Percentiles rank a stretch among this genome's conserved stretches.
Evolutionary conservation across 2,888 invertebrate species (phyloP).

Genomic region (Thymelicus lineola): DNA sequence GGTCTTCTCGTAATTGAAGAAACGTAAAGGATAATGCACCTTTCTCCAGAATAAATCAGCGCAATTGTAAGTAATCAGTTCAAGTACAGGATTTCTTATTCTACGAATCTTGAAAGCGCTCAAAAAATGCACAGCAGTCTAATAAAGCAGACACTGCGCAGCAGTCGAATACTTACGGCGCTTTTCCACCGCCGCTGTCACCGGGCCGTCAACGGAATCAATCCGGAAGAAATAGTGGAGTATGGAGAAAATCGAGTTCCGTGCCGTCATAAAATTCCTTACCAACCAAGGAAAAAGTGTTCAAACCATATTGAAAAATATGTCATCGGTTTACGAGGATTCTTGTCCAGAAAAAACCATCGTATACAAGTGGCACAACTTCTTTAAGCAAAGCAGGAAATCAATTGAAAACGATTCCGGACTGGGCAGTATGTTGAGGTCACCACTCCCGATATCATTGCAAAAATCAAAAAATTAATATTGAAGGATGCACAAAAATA

Average conservation of each 20-base stretch:
- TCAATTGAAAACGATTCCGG: not conserved
- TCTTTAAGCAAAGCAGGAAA: not conserved
- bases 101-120: too few relatives aligned
- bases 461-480: not conserved
- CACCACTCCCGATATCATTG: not conserved
- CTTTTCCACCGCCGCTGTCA: too few relatives aligned
- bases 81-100: too few relatives aligned
- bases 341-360: not conserved
- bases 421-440: not conserved
- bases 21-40: too few relatives aligned
- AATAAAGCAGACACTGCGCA: too few relatives aligned
- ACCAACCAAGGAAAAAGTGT: not conserved
- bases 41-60: too few relatives aligned
- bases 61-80: too few relatives aligned
- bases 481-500: not conserved
- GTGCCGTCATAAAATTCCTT: conserved; percentile 44
- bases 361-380: conserved; percentile 2
- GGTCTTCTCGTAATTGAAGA: too few relatives aligned
- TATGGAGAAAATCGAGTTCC: conserved; percentile 42
- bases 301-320: conserved; percentile 8
- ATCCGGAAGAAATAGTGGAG: too few relatives aligned
- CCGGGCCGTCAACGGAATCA: too few relatives aligned
- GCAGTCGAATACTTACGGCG: too few relatives aligned
- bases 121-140: too few relatives aligned
- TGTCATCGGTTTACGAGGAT: conserved; percentile 10